A percentile compares a stretch with the other conserved stretches of the same genome.
Evolutionary conservation across 53 echinoderm and acorn worm species (phyloP).

Genomic region (Holothuria leucospilota): DNA sequence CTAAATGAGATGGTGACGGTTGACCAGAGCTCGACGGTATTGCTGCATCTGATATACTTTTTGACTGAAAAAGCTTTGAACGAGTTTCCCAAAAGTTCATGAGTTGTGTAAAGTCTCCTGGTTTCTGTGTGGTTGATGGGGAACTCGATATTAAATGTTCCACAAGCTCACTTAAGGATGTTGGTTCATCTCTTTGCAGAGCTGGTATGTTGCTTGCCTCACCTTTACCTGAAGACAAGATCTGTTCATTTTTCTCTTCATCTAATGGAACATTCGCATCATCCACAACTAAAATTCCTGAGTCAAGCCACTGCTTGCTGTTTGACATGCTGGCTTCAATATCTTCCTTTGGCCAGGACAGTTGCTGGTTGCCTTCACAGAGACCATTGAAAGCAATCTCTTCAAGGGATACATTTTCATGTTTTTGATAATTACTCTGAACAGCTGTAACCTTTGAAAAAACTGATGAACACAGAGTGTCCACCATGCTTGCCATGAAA

Average conservation of each 20-base stretch:
- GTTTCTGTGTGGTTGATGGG: no score
- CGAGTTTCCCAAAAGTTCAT: no score
- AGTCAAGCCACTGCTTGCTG: slow-evolving; percentile 11
- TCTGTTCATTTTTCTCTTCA: no score
- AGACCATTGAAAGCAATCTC: slow-evolving; percentile 25
- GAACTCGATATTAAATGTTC: no score
- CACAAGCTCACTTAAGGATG: no score
- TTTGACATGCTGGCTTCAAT: background rate
- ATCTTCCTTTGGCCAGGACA: background rate
- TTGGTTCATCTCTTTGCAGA: no score
- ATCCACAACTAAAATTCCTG: slow-evolving; percentile 19
- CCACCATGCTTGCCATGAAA: background rate
- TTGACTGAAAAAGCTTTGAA: no score
- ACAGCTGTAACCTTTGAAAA: no score
- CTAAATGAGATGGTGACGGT: no score
- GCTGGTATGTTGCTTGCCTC: background rate
- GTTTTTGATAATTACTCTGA: background rate
- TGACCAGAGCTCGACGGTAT: no score
- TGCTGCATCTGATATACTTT: no score
- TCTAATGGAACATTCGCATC: background rate
- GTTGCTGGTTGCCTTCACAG: slow-evolving; percentile 4
- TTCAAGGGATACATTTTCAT: background rate
- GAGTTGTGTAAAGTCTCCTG: no score
- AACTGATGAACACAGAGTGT: background rate
- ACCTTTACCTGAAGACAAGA: background rate